A percentile compares a stretch with the other conserved stretches of the same genome.
Evolutionary conservation across 2,888 invertebrate species (phyloP).

Genomic region (Conistra vaccinii): DNA sequence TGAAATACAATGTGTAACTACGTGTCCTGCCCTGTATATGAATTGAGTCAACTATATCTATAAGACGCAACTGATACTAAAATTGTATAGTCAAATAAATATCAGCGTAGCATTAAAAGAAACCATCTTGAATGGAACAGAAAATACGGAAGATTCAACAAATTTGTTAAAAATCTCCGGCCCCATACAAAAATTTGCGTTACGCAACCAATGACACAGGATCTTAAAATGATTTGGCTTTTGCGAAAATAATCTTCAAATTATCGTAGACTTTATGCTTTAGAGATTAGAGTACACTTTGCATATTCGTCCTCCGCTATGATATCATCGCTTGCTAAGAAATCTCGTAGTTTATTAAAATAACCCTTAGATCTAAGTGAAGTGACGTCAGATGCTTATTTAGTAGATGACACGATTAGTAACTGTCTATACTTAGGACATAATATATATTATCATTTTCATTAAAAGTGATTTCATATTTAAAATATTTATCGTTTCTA

Average conservation of each 20-base stretch:
- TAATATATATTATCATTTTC: slow-evolving; percentile 5
- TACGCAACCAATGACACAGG: slow-evolving; percentile 69
- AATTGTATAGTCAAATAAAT: slow-evolving; percentile 11
- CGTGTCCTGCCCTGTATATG: neutral
- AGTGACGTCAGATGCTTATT: slow-evolving; percentile 62
- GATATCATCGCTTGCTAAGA: slow-evolving; percentile 65
- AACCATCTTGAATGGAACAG: neutral
- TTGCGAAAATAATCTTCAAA: slow-evolving; percentile 49
- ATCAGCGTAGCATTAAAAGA: neutral
- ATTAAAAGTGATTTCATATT: neutral
- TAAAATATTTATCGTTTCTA: neutral
- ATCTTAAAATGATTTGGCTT: slow-evolving; percentile 61
- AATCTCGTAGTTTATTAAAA: slow-evolving; percentile 64
- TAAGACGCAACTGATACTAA: neutral
- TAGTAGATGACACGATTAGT: slow-evolving; percentile 35
- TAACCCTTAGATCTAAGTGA: slow-evolving; percentile 65
- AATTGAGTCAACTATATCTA: neutral
- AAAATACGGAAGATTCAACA: slow-evolving; percentile 32
- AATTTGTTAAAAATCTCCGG: slow-evolving; percentile 47
- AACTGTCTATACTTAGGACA: slow-evolving; percentile 26
- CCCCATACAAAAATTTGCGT: slow-evolving; percentile 58
- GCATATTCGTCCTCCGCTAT: slow-evolving; percentile 38
- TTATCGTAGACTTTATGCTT: slow-evolving; percentile 36
- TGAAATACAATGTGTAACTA: neutral
- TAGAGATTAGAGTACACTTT: slow-evolving; percentile 52